These are phyloP conservation scores for Agriopis leucophaearia DNA, from an alignment of 2,888 invertebrate species.

Conservation along the genomic window DNA sequence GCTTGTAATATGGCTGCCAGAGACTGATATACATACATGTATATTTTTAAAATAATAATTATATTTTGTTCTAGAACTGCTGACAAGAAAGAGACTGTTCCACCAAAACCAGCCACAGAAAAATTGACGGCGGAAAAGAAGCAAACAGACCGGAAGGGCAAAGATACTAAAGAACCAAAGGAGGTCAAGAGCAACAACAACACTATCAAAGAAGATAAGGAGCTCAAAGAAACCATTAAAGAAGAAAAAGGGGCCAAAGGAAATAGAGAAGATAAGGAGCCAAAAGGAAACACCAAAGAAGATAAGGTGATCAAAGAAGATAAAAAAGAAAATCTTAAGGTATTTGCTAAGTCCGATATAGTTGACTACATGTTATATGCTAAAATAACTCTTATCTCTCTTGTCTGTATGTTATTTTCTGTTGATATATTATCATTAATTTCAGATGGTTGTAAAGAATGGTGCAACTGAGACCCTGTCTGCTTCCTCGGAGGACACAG, in stretches of 20 bases:
- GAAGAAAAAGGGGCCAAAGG: slow-evolving; percentile 38
- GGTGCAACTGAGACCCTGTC: slow-evolving; percentile 63
- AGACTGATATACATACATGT: no score
- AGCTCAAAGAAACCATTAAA: slow-evolving; percentile 40
- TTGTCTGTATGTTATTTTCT: not conserved
- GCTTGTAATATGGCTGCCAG: no score
- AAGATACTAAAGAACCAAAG: slow-evolving; percentile 73
- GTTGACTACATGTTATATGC: not conserved
- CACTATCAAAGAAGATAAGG: slow-evolving; percentile 59
- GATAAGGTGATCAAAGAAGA: slow-evolving; percentile 30
- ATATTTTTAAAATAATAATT: no score
- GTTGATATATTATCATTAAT: slow-evolving; percentile 28
- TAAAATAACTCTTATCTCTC: not conserved
- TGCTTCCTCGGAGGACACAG: slow-evolving; percentile 61
- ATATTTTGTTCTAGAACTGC: slow-evolving; percentile 51
- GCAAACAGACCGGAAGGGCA: slow-evolving; percentile 70
- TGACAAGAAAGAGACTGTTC: slow-evolving; percentile 65
- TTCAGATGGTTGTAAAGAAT: slow-evolving; percentile 72
- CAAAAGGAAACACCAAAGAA: slow-evolving; percentile 45
- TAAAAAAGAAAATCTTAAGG: slow-evolving; percentile 37
- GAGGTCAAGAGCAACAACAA: slow-evolving; percentile 61
- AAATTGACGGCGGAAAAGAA: slow-evolving; percentile 46
- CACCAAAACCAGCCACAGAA: slow-evolving; percentile 51
- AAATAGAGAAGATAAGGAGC: slow-evolving; percentile 40
- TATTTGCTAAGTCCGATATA: not conserved